Evolutionary conservation across 2,797 vertebrate species (phyloP).

Genomic region (Myiotriccus ornatus): DNA sequence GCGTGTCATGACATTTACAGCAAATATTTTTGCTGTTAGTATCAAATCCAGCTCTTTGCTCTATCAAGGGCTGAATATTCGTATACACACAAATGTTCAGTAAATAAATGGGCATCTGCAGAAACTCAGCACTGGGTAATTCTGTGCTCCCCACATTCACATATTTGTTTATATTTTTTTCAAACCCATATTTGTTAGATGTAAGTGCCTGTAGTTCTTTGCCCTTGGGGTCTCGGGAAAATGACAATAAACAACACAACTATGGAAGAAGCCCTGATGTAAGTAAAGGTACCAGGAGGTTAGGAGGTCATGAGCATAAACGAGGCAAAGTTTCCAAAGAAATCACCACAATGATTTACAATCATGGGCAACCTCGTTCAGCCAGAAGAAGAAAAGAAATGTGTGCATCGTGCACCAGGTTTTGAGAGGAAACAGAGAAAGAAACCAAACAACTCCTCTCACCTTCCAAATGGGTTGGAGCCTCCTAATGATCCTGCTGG

Average conservation of each 20-base stretch:
- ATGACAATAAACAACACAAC: conserved; percentile 43
- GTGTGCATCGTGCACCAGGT: conserved; percentile 30
- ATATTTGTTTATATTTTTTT: conserved; percentile 67
- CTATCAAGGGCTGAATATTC: conserved; percentile 66
- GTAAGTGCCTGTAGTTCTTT: conserved; percentile 54
- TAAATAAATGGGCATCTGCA: conserved; percentile 68
- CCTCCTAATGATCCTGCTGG: not conserved
- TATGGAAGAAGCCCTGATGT: conserved; percentile 64
- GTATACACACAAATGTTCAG: conserved; percentile 66
- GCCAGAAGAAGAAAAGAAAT: conserved; percentile 67
- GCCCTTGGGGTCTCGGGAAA: conserved; percentile 56
- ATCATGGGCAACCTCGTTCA: conserved; percentile 53
- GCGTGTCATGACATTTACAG: conserved; percentile 81
- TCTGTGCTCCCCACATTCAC: conserved; percentile 30
- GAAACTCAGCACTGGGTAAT: conserved; percentile 58
- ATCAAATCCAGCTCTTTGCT: conserved; percentile 74
- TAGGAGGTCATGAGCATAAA: conserved; percentile 56
- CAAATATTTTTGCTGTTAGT: conserved; percentile 79
- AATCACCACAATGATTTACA: conserved; percentile 68
- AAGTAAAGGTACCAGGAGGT: conserved; percentile 69
- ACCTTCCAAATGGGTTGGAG: conserved; percentile 14
- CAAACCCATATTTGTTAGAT: conserved; percentile 57
- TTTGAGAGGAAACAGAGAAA: conserved; percentile 63
- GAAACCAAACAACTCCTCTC: conserved; percentile 36
- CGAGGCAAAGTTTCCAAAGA: conserved; percentile 73